A percentile compares a stretch with the other conserved stretches of the same genome.
These are phyloP conservation scores for Dermochelys coriacea DNA, from an alignment of 2,797 vertebrate genomes.

Conservation along the genomic window DNA sequence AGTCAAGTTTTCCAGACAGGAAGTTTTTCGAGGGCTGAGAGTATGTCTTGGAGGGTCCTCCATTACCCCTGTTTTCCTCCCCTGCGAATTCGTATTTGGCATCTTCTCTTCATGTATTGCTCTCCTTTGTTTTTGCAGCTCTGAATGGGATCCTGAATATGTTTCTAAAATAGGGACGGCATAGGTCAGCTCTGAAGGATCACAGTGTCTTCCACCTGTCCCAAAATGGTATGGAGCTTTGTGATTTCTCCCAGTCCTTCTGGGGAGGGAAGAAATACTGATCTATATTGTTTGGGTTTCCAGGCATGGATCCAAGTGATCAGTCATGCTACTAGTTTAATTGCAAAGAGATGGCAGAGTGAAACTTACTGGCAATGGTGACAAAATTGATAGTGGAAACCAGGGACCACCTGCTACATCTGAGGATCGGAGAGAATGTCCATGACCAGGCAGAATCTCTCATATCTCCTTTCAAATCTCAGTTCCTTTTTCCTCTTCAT, in stretches of 20 bases:
- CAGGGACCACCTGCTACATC: neutral
- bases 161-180: neutral
- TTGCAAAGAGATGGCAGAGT: neutral
- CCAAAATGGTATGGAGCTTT: neutral
- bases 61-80: neutral
- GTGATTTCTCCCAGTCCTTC: neutral
- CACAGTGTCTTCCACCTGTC: neutral
- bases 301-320: neutral
- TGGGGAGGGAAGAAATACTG: neutral
- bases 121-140: neutral
- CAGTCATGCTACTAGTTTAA: neutral
- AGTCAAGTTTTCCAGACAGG: neutral
- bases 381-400: neutral
- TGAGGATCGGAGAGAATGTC: neutral
- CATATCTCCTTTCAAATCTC: neutral
- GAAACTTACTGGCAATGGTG: neutral
- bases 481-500: neutral
- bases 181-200: neutral
- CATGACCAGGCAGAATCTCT: neutral
- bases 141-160: neutral
- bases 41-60: neutral
- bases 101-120: fast-evolving
- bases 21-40: fast-evolving
- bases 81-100: fast-evolving
- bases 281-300: neutral